A percentile compares a stretch with the other conserved stretches of the same genome.
Conservation (phyloP, 1,140 invertebrate species). For the Pseudomyrmex sp. region DNA sequence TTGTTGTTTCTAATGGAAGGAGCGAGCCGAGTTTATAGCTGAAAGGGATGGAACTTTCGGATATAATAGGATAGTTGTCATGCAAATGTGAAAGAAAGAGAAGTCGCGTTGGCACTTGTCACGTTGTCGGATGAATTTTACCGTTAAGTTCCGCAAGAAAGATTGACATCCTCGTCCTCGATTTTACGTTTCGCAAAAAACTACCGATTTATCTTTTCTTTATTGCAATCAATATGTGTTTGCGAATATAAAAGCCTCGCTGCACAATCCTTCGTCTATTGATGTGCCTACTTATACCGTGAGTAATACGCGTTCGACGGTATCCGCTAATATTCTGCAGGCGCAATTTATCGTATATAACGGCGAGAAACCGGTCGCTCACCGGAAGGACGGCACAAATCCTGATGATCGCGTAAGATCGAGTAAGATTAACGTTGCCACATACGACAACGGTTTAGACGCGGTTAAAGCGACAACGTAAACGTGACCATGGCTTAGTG, state of each 20-base stretch:
- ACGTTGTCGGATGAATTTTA: not conserved
- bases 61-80: slow-evolving; percentile 39
- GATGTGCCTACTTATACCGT: not conserved
- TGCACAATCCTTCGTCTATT: not conserved
- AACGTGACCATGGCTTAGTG: slow-evolving; percentile 82
- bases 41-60: slow-evolving; percentile 32
- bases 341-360: slow-evolving; percentile 23
- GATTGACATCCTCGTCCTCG: not conserved
- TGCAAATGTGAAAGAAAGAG: slow-evolving; percentile 38
- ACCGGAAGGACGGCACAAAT: slow-evolving; percentile 52
- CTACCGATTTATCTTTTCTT: not conserved
- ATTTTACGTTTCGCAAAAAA: not conserved
- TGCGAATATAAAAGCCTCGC: not conserved
- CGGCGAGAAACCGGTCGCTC: slow-evolving; percentile 19
- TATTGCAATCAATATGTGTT: not conserved
- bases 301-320: not conserved
- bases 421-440: slow-evolving; percentile 72
- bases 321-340: not conserved
- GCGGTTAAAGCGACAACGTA: slow-evolving; percentile 74
- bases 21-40: slow-evolving; percentile 38
- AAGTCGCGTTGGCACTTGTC: slow-evolving; percentile 3
- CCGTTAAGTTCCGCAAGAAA: not conserved
- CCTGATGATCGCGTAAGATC: slow-evolving; percentile 57
- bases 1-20: slow-evolving; percentile 55
- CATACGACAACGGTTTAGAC: slow-evolving; percentile 74